phyloP scores from a whole-genome alignment of 2,113 vertebrate species.

The Balaeniceps rex region DNA sequence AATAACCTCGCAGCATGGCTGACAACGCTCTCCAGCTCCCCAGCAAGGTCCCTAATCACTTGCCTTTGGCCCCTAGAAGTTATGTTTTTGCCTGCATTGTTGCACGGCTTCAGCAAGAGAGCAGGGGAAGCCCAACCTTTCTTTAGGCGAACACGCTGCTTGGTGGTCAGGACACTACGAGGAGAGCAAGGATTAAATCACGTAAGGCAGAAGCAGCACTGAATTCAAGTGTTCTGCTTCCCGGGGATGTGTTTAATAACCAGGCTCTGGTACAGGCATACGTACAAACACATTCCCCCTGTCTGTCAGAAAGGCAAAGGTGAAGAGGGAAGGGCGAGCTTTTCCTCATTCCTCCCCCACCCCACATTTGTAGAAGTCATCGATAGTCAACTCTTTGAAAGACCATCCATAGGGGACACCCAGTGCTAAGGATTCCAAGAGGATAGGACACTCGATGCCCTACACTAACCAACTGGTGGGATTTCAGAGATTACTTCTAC shows the following conservation, averaged over 20 bases:
- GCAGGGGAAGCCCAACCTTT: neutral
- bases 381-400: neutral
- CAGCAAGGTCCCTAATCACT: neutral
- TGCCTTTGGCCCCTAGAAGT: neutral
- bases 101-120: neutral
- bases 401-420: neutral
- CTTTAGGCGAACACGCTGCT: fast-evolving
- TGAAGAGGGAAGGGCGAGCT: neutral
- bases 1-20: fast-evolving
- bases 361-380: neutral
- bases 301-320: neutral
- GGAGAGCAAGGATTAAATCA: neutral
- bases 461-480: neutral
- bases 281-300: neutral
- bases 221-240: neutral
- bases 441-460: fast-evolving
- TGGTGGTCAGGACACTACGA: neutral
- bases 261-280: neutral
- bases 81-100: neutral
- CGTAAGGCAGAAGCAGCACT: neutral
- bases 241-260: neutral
- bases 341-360: neutral
- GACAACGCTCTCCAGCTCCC: neutral
- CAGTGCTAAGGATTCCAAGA: neutral
- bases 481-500: neutral